Evolutionary conservation across 2,888 invertebrate genomes (phyloP).

Genomic region (Eristalis intricaria): DNA sequence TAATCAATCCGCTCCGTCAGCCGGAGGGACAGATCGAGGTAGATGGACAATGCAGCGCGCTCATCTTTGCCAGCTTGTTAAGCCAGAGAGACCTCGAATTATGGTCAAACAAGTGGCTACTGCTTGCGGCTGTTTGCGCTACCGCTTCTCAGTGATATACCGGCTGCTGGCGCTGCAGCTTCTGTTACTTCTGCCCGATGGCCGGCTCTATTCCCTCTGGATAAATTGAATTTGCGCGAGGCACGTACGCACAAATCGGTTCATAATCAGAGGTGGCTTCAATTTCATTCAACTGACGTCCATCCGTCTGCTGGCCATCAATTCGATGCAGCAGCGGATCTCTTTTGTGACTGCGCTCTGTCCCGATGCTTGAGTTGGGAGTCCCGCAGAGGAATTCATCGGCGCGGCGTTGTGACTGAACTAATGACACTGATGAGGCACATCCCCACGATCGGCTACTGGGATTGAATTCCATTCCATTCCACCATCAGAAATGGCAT

Average conservation of each 20-base stretch:
- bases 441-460: conserved; percentile 67
- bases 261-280: conserved; percentile 74
- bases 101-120: conserved; percentile 69
- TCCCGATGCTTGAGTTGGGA: conserved; percentile 41
- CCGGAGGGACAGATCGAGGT: background rate
- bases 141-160: conserved; percentile 54
- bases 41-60: conserved; percentile 9
- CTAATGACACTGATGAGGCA: conserved; percentile 64
- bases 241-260: conserved; percentile 81
- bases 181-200: background rate
- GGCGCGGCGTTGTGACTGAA: conserved; percentile 43
- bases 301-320: conserved; percentile 69
- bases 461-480: conserved; percentile 69
- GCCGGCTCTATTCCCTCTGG: conserved; percentile 32
- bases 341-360: background rate
- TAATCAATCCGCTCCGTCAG: conserved; percentile 77
- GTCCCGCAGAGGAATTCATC: conserved; percentile 67
- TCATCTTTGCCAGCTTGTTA: conserved; percentile 66
- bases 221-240: conserved; percentile 79
- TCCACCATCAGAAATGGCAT: conserved; percentile 68
- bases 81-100: conserved; percentile 69
- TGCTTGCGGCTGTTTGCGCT: conserved; percentile 50
- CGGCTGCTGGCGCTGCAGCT: conserved; percentile 18
- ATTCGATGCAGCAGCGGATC: conserved; percentile 54
- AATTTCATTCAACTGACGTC: conserved; percentile 72